These are phyloP conservation scores for Mungos mungo DNA, from an alignment of 2,113 vertebrate species.

Conservation along the genomic window DNA sequence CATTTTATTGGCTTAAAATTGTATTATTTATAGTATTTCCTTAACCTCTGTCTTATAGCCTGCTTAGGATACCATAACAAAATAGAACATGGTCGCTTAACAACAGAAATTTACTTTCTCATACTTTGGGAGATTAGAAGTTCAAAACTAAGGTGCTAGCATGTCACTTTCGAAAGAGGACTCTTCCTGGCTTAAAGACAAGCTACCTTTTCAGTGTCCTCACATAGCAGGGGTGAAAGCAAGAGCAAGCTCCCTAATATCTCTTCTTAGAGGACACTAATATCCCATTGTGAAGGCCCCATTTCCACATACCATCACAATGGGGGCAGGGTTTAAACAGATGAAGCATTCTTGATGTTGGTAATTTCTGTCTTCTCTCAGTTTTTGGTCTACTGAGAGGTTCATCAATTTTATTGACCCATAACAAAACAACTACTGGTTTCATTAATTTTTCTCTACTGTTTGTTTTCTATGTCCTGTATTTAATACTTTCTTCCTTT, in stretches of 20 bases:
- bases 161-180: neutral
- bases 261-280: neutral
- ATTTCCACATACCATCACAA: neutral
- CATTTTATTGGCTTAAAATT: neutral
- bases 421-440: neutral
- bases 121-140: neutral
- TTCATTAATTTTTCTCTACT: neutral
- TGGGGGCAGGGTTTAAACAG: neutral
- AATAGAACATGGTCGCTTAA: neutral
- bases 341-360: neutral
- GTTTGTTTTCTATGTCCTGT: neutral
- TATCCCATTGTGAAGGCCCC: neutral
- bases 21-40: neutral
- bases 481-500: neutral
- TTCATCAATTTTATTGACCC: neutral
- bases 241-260: neutral
- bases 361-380: neutral
- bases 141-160: neutral
- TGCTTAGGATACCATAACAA: neutral
- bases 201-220: neutral
- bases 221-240: neutral
- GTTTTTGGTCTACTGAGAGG: neutral
- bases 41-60: neutral
- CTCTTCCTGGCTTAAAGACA: neutral
- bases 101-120: neutral